Conservation (phyloP, 2,888 invertebrate genomes). For the Cecidostiba fungosa region DNA sequence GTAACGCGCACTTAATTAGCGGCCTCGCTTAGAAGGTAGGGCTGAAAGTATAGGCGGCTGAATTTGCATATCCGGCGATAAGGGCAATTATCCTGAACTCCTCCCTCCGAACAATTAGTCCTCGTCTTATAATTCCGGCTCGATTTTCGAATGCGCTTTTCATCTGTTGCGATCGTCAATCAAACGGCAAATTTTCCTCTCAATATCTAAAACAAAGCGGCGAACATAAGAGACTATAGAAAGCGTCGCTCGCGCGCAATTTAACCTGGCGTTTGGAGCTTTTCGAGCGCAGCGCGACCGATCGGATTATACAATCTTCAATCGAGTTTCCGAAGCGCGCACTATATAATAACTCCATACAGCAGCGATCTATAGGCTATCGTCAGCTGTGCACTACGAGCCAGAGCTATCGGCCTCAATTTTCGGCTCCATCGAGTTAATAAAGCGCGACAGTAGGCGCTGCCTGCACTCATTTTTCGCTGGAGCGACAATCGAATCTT, state of each 20-base stretch:
- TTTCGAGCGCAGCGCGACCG: not conserved
- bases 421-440: not conserved
- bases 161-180: no score
- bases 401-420: not conserved
- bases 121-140: not conserved
- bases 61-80: constrained; percentile 13
- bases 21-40: not conserved
- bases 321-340: not conserved
- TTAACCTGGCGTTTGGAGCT: no score
- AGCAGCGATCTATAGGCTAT: not conserved
- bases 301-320: not conserved
- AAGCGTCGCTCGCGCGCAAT: no score
- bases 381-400: not conserved
- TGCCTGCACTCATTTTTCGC: no score
- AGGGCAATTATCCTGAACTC: not conserved
- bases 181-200: no score
- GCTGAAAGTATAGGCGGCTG: not conserved
- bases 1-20: constrained; percentile 6
- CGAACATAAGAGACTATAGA: no score
- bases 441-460: not conserved
- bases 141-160: not conserved
- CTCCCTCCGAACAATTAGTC: not conserved
- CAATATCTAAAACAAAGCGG: no score
- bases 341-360: not conserved
- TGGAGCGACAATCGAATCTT: not conserved